A percentile compares a stretch with the other conserved stretches of the same genome.
Evolutionary conservation across 2,797 vertebrate genomes (phyloP).

Genomic region (Coilia nasus): DNA sequence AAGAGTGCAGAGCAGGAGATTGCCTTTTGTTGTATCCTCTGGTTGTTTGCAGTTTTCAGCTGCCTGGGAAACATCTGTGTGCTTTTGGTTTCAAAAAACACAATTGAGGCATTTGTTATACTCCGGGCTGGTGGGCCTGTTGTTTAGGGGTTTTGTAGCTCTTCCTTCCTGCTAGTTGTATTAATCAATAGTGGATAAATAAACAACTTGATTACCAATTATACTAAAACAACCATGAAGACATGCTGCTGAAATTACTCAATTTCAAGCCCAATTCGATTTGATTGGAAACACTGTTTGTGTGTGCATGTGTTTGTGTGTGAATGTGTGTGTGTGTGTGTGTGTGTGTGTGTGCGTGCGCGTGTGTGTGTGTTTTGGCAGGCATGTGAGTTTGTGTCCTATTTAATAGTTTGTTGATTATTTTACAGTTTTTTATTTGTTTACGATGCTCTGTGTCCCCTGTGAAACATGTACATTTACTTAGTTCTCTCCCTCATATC

Average conservation of each 20-base stretch:
- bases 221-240: slow-evolving; percentile 31
- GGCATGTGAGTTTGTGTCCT: background rate
- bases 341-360: background rate
- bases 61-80: background rate
- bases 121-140: slow-evolving; percentile 24
- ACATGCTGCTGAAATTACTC: slow-evolving; percentile 31
- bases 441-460: background rate
- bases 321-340: background rate
- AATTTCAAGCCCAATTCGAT: slow-evolving; percentile 34
- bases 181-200: slow-evolving; percentile 41
- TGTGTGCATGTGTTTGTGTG: slow-evolving; percentile 11
- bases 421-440: background rate
- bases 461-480: background rate
- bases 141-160: slow-evolving; percentile 42
- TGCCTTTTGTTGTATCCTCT: background rate
- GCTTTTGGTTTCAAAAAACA: slow-evolving; percentile 2
- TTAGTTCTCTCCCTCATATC: background rate
- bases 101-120: background rate
- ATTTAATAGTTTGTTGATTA: background rate
- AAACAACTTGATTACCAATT: slow-evolving; percentile 44
- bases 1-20: background rate
- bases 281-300: slow-evolving; percentile 1
- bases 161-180: slow-evolving; percentile 32
- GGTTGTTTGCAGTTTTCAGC: background rate
- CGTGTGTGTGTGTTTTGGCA: background rate